A percentile compares a stretch with the other conserved stretches of the same genome.
These are phyloP conservation scores for Karalla daura DNA, from an alignment of 2,797 vertebrate species.

Conservation along the genomic window DNA sequence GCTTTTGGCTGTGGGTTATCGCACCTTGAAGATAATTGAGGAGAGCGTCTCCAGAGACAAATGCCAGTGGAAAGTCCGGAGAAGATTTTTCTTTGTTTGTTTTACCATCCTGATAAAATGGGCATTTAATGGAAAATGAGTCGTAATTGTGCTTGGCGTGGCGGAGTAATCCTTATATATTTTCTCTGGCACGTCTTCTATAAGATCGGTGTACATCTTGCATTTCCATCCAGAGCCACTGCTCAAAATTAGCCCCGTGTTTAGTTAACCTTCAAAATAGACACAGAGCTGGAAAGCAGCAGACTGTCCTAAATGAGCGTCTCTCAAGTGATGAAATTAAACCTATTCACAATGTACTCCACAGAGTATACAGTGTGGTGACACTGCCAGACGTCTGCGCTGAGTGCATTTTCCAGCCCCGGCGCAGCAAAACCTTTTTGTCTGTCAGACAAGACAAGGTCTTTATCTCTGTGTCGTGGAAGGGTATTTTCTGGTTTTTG, in stretches of 20 bases:
- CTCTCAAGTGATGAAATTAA: not conserved
- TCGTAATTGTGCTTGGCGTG: slow-evolving; percentile 41
- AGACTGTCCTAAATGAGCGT: slow-evolving; percentile 4
- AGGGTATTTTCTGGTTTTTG: too few relatives aligned
- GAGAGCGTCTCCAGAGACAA: slow-evolving; percentile 10
- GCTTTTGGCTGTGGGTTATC: too few relatives aligned
- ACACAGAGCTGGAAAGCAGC: not conserved
- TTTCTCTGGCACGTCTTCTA: slow-evolving; percentile 60
- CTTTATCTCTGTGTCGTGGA: too few relatives aligned
- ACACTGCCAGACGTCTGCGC: not conserved
- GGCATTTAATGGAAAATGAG: slow-evolving; percentile 51
- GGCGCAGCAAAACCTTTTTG: not conserved
- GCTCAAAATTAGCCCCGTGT: slow-evolving; percentile 43
- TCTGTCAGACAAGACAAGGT: slow-evolving; percentile 3
- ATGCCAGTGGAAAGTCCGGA: not conserved
- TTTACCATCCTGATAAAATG: slow-evolving; percentile 53
- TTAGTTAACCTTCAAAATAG: slow-evolving; percentile 34
- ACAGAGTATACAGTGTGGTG: not conserved
- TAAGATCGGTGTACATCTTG: slow-evolving; percentile 42
- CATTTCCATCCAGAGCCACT: slow-evolving; percentile 33
- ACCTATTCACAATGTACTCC: fast-evolving
- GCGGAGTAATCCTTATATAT: slow-evolving; percentile 50
- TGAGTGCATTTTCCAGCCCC: not conserved
- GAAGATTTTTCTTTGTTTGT: too few relatives aligned
- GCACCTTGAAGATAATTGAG: slow-evolving; percentile 6